Evolutionary conservation across 2,113 vertebrate species (phyloP).

Genomic region (Muntiacus reevesi): DNA sequence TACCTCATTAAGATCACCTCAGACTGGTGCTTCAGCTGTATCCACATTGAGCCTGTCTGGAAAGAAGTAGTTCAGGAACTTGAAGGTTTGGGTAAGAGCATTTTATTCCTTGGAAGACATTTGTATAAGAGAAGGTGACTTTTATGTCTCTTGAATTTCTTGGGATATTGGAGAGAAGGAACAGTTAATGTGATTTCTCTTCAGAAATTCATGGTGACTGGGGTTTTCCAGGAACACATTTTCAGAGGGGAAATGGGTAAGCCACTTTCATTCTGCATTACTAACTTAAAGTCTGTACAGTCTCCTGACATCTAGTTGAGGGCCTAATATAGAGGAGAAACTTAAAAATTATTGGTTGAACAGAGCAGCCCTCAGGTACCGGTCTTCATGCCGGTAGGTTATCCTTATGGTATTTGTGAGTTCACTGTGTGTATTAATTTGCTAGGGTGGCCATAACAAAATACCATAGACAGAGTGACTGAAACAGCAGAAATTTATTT

Average conservation of each 20-base stretch:
- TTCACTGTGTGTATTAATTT: neutral
- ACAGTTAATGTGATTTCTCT: neutral
- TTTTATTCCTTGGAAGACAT: neutral
- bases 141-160: neutral
- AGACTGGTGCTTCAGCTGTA: slow-evolving; percentile 98
- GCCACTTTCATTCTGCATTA: neutral
- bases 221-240: neutral
- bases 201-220: neutral
- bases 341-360: neutral
- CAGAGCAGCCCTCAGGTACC: neutral
- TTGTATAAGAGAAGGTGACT: neutral
- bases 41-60: slow-evolving; percentile 97
- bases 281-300: neutral
- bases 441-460: neutral
- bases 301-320: neutral
- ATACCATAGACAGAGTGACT: neutral
- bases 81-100: slow-evolving; percentile 87
- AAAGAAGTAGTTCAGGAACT: slow-evolving; percentile 94
- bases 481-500: neutral
- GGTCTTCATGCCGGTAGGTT: neutral
- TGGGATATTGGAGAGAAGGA: neutral
- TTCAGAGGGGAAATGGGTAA: neutral
- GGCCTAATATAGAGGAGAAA: neutral
- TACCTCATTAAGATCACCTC: slow-evolving; percentile 98
- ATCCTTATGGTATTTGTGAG: neutral